Evolutionary conservation across 2,113 vertebrate genomes (phyloP), one percentile per base, ranked within the genome.

Genomic region (Phocoena sinus): DNA sequence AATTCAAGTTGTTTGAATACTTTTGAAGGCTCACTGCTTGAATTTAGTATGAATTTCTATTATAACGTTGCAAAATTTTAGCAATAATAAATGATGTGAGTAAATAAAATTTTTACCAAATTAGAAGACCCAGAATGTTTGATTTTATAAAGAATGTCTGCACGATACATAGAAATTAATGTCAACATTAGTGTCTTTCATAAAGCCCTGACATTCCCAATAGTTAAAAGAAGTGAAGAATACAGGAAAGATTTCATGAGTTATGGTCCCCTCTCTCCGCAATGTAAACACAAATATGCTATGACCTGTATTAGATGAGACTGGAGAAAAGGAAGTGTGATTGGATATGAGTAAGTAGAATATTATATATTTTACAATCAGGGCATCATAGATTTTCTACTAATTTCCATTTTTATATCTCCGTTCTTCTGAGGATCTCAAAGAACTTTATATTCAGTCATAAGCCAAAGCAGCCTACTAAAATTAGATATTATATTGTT

Each of bases 91-190:
- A 25, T 89, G 83, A 95, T 93, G 8, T 94, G 71, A 92, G 6
- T 86, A 82, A 87, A 90, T 81, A 85, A 80, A 56, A 73, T 89
- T 68, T 18, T 50, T 53, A 63, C 33, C 90, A 70, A 97, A 97
- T 95, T 89, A 89, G 50, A 58, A 91, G 14, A 36, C 56, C 7
- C 8, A 81, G 8, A 6, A 53, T 15, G 41, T 82, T 41, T 15
- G 3, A 20, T 60, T 80, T 85, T 89, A 88, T 89, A 25, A 92
- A 38, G 62, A 18, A 33, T 82, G 14, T 71, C 60, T 82, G 38
- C 14, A 67, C 28, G n/a, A 36, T n/a, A 36, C 25, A 38, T 6
- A 79, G 20, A 41, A 93, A 62, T 36, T 23, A 41, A 44, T 36
- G 56, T 60, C 36, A 92, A 71, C 33, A 47, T 56, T 28, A 9